Evolutionary conservation across 2,888 invertebrate species (phyloP), one percentile per base, ranked within the genome.

Genomic region (Noctua pronuba): DNA sequence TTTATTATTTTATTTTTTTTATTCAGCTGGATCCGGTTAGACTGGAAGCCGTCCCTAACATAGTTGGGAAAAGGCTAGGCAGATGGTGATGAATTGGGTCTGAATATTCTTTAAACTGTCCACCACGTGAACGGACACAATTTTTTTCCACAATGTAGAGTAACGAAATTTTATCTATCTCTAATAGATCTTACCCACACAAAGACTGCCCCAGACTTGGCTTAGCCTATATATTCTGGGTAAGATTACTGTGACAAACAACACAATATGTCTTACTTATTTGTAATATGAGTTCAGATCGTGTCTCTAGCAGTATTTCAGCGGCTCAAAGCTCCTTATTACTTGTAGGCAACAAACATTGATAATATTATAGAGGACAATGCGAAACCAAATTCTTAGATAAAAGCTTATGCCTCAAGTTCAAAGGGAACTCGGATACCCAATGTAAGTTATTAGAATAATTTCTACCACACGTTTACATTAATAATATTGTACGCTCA

Each of bases 181-280:
- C 6, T 24, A 13, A 65, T 35, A 55, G n/a, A 69, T 69, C 28
- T 60, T 52, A 44, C 21, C 13, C 41, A 58, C 18, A 77, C 64
- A 77, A 77, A 52, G 38, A 52, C 46, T 1, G 41, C 24, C 83
- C 31, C 28, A 77, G 66, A 38, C n/a, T 60, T 38, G 35, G 69
- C 49, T 66, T 58, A 83, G 44, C 41, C 35, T 64, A 44, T 41
- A 44, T 41, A 44, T 49, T 44, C 18, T 76, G 49, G 31, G 68
- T 41, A 35, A 77, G 49, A 69, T 80, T 58, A 60, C 18, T 49
- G 49, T 28, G 35, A 79, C 35, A 73, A 66, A 65, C 52, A 66
- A 82, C 41, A 74, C 35, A 66, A 38, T 75, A 79, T 52, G n/a
- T 82, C 44, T 75, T 46, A 82, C 60, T 67, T 75, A 75, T 67